These are phyloP conservation scores for Synanceia verrucosa DNA, from an alignment of 2,797 vertebrate genomes.

Conservation along the genomic window DNA sequence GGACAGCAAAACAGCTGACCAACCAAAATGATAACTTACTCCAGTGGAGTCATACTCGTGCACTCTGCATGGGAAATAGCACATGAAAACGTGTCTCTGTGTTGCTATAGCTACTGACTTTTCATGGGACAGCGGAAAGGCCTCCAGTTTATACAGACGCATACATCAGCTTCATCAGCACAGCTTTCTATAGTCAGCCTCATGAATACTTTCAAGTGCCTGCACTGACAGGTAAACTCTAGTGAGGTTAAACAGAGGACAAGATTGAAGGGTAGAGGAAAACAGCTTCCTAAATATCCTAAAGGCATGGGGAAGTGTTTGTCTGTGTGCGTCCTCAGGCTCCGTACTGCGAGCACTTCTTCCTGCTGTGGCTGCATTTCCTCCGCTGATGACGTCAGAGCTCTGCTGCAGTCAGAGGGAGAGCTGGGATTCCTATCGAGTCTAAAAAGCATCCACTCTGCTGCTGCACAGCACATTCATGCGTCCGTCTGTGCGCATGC, in stretches of 20 bases:
- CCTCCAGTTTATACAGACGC: not conserved
- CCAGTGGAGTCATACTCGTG: constrained; percentile 12
- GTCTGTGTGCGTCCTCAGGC: constrained; percentile 32
- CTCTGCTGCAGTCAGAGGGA: constrained; percentile 59
- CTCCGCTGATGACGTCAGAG: constrained; percentile 60
- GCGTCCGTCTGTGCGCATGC: constrained; percentile 1
- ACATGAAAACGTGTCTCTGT: constrained; percentile 32
- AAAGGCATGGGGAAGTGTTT: constrained; percentile 15
- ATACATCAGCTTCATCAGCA: not conserved
- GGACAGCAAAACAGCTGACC: constrained; percentile 43
- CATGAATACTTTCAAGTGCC: constrained; percentile 2
- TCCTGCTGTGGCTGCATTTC: constrained; percentile 67
- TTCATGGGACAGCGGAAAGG: constrained; percentile 16
- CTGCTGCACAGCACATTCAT: constrained; percentile 46
- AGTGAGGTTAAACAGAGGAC: constrained; percentile 37
- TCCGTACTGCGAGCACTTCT: constrained; percentile 33
- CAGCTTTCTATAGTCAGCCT: not conserved
- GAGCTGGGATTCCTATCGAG: constrained; percentile 65
- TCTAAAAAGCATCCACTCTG: constrained; percentile 35
- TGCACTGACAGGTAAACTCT: constrained; percentile 15
- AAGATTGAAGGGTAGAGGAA: constrained; percentile 10
- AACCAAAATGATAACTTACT: constrained; percentile 43
- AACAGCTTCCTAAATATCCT: constrained; percentile 40
- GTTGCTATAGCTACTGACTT: constrained; percentile 62
- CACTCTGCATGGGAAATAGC: constrained; percentile 24